phyloP scores from a whole-genome alignment of 2,888 invertebrate genomes.

The Metopia argyrocephala region DNA sequence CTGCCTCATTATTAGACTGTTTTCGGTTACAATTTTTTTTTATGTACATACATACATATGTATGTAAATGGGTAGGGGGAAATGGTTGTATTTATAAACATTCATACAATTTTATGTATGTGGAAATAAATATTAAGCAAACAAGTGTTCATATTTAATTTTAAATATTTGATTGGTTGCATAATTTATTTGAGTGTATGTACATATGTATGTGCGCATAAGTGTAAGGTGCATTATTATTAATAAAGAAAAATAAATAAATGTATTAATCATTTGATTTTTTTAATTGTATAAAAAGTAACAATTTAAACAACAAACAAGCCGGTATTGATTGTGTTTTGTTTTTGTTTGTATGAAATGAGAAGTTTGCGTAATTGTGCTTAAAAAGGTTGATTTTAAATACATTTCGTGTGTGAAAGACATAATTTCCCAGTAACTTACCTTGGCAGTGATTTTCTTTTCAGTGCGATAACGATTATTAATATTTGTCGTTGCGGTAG shows the following conservation, averaged over 20 bases:
- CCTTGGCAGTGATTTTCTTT: slow-evolving; percentile 79
- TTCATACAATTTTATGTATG: slow-evolving; percentile 30
- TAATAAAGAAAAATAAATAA: slow-evolving; percentile 44
- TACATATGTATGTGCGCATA: slow-evolving; percentile 31
- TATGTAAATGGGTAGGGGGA: slow-evolving; percentile 1
- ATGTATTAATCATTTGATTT: slow-evolving; percentile 31
- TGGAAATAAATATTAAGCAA: neutral
- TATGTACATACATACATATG: neutral
- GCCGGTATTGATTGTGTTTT: slow-evolving; percentile 33
- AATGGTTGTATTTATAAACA: slow-evolving; percentile 16
- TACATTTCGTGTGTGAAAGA: neutral
- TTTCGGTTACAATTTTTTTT: neutral
- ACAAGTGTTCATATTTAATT: slow-evolving; percentile 9
- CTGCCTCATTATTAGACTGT: slow-evolving; percentile 44
- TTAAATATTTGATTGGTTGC: slow-evolving; percentile 31
- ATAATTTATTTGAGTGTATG: slow-evolving; percentile 32
- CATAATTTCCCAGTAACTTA: slow-evolving; percentile 66
- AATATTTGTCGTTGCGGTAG: slow-evolving; percentile 70
- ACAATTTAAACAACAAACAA: slow-evolving; percentile 55
- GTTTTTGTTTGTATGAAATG: neutral
- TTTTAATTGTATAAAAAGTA: slow-evolving; percentile 28
- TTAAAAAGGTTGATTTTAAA: slow-evolving; percentile 1
- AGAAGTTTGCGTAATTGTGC: slow-evolving; percentile 21
- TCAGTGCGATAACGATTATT: slow-evolving; percentile 77
- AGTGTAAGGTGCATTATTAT: slow-evolving; percentile 55